Evolutionary conservation across 2,888 invertebrate genomes (phyloP).

Genomic region (Phortica okadai): DNA sequence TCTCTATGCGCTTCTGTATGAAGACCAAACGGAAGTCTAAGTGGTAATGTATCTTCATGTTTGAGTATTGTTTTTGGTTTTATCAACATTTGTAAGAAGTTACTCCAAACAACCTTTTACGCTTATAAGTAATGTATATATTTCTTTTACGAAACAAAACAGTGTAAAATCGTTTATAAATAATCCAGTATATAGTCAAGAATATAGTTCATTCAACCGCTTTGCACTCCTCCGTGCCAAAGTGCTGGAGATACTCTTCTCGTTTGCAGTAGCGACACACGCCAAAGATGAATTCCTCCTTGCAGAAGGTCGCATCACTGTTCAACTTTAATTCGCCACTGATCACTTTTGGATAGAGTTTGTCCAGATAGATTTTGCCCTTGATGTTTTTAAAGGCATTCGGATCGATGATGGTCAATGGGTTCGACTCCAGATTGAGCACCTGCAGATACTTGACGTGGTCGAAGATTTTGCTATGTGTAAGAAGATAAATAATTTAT

Average conservation of each 20-base stretch:
- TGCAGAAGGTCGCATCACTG: slow-evolving; percentile 60
- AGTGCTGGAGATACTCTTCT: slow-evolving; percentile 59
- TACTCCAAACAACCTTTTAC: too few species aligned
- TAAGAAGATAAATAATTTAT: background rate
- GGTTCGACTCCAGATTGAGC: slow-evolving; percentile 60
- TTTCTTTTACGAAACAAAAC: background rate
- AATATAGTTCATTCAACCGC: background rate
- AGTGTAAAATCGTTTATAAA: background rate
- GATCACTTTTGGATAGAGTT: slow-evolving; percentile 45
- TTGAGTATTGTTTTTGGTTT: too few species aligned
- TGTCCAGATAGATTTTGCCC: slow-evolving; percentile 58
- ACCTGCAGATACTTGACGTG: slow-evolving; percentile 55
- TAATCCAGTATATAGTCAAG: background rate
- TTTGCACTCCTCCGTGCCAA: slow-evolving; percentile 61
- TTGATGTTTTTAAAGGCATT: slow-evolving; percentile 55
- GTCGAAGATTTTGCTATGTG: slow-evolving; percentile 56
- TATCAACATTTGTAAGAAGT: too few species aligned
- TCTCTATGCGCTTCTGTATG: slow-evolving; percentile 38
- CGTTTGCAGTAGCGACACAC: slow-evolving; percentile 61
- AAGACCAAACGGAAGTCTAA: too few species aligned
- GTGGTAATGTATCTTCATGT: too few species aligned
- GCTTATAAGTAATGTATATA: background rate
- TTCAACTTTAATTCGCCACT: slow-evolving; percentile 55
- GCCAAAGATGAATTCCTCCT: slow-evolving; percentile 59
- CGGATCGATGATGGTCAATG: slow-evolving; percentile 55